Percentiles rank a stretch among this genome's conserved stretches.
These are phyloP conservation scores for Scopus umbretta DNA, from an alignment of 2,113 vertebrate genomes.

Conservation along the genomic window DNA sequence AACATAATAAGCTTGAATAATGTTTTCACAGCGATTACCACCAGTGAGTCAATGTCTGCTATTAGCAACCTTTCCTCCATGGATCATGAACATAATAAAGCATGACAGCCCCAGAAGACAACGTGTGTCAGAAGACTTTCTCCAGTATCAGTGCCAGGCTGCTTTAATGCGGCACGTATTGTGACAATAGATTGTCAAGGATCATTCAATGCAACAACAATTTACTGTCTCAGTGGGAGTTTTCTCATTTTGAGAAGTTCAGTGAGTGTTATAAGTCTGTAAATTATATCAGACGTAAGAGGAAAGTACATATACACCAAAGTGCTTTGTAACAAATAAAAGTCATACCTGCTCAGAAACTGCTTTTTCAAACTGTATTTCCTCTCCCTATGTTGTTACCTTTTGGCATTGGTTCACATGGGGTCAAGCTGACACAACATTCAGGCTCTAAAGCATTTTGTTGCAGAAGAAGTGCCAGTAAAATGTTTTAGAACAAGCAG, in stretches of 20 bases:
- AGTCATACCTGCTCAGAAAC: background rate
- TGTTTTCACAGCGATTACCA: conserved; percentile 25
- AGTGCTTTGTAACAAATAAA: background rate
- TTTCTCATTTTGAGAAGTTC: background rate
- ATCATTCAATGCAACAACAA: background rate
- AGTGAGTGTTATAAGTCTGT: background rate
- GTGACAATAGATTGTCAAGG: background rate
- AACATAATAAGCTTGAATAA: conserved; percentile 14
- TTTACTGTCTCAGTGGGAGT: background rate
- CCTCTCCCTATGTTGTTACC: fast-evolving
- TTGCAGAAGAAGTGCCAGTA: background rate
- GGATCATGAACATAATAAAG: background rate
- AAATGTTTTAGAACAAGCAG: background rate
- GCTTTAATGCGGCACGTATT: background rate
- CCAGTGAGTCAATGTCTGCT: conserved; percentile 27
- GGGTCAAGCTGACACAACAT: background rate
- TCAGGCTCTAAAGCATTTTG: background rate
- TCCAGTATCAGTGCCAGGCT: background rate
- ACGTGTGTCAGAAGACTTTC: background rate
- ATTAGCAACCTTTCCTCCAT: conserved; percentile 12
- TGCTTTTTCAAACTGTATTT: background rate
- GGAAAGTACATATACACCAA: background rate
- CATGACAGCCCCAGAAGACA: background rate
- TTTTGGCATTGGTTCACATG: background rate
- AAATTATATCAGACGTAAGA: background rate